Evolutionary conservation across 2,888 invertebrate species (phyloP).

Genomic region (Margaritifera margaritifera): DNA sequence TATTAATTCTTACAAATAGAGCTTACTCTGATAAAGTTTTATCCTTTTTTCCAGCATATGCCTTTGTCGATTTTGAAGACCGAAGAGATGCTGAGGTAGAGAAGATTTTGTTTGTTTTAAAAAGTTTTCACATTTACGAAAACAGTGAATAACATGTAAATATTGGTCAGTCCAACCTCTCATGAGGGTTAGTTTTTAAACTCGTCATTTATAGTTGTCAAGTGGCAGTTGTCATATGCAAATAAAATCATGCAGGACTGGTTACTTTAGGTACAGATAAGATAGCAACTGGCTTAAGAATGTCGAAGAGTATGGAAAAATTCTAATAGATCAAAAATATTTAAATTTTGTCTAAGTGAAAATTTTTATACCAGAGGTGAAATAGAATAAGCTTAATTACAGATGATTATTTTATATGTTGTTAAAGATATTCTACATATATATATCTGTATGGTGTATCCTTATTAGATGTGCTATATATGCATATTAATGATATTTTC

Average conservation of each 20-base stretch:
- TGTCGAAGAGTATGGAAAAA: no score
- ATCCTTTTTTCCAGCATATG: conserved; percentile 68
- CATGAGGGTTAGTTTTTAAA: conserved; percentile 2
- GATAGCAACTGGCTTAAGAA: no score
- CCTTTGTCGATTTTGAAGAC: conserved; percentile 74
- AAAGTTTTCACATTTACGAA: background rate
- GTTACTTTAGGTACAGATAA: no score
- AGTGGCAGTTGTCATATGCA: background rate
- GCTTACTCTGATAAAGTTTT: no score
- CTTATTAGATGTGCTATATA: background rate
- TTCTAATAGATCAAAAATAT: no score
- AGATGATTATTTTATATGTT: no score
- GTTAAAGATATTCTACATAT: no score
- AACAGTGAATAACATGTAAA: background rate
- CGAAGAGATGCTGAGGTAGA: conserved; percentile 73
- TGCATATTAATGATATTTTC: conserved; percentile 2
- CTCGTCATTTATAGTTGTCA: background rate
- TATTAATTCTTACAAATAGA: no score
- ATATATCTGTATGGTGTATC: conserved; percentile 4
- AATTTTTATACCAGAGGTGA: no score
- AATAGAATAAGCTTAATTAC: no score
- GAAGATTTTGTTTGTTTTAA: background rate
- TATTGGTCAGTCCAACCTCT: background rate
- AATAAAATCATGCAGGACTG: no score
- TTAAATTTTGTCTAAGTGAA: no score